A percentile compares a stretch with the other conserved stretches of the same genome.
These are phyloP conservation scores for Heliconius sara DNA, from an alignment of 2,888 invertebrate species.

Conservation along the genomic window DNA sequence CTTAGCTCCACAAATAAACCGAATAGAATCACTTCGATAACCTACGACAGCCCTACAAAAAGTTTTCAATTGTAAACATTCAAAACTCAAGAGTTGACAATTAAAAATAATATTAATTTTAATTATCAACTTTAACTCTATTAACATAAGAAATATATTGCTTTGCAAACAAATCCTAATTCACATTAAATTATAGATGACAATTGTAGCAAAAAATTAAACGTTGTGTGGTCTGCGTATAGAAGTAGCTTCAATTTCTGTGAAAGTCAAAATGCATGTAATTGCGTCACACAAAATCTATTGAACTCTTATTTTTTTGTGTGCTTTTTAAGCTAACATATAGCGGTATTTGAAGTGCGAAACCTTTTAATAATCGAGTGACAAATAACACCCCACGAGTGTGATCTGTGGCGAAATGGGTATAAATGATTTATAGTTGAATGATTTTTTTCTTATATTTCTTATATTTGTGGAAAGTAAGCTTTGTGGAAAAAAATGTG, in stretches of 20 bases:
- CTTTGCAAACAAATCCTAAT: background rate
- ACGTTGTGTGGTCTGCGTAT: slow-evolving; percentile 73
- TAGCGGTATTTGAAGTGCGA: slow-evolving; percentile 63
- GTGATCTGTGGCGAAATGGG: slow-evolving; percentile 54
- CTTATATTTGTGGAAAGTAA: background rate
- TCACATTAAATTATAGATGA: slow-evolving; percentile 39
- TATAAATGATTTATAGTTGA: slow-evolving; percentile 33
- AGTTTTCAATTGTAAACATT: slow-evolving; percentile 20
- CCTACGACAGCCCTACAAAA: slow-evolving; percentile 16
- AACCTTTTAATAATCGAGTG: slow-evolving; percentile 54
- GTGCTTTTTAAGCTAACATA: slow-evolving; percentile 19
- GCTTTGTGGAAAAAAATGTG: background rate
- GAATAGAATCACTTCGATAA: slow-evolving; percentile 19
- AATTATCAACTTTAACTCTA: background rate
- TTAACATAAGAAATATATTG: background rate
- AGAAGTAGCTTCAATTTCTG: slow-evolving; percentile 65
- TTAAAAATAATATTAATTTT: background rate
- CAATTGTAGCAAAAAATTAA: slow-evolving; percentile 34
- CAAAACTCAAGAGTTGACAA: slow-evolving; percentile 20
- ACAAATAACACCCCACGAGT: slow-evolving; percentile 50
- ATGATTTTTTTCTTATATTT: background rate
- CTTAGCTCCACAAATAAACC: background rate
- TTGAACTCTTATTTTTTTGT: slow-evolving; percentile 1
- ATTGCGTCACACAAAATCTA: slow-evolving; percentile 70
- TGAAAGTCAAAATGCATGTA: slow-evolving; percentile 75